Base-by-base conservation (phyloP, 2,888 invertebrate genomes). In the Chrysolina haemoptera region DNA sequence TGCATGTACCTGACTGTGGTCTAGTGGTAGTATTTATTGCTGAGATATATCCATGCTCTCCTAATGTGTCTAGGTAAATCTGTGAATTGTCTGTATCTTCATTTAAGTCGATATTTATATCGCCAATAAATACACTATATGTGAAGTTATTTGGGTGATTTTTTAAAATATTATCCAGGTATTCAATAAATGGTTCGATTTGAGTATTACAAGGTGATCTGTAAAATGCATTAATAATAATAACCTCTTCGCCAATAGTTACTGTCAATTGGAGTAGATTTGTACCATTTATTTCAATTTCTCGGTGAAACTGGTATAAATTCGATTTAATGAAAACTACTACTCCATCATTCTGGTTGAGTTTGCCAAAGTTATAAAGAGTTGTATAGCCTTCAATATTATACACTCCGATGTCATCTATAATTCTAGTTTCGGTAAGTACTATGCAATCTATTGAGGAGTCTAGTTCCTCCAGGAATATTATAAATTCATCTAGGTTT, bases 1-100 rank as follows among this genome's bases (percentile, higher is more conserved):
- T 4, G 41, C 63, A 63, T 14, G 63, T 63, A n/a, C 20, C 63
- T 41, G 63, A 63, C n/a, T 62, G n/a, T 35, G 62, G 62, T 62
- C 62, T 62, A 12, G 62, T 62, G 16, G 16, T 62, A 16, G 62
- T 62, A 11, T 62, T 62, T 10, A 62, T 62, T 9, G 35, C 40
- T 10, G 62, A 62, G 2, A 8, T 14, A 35, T n/a, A 62, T n/a
- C 62, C 35, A 62, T 62, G 35, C 16, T 62, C 62, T 10, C 62
- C 62, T 62, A 62, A 35, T 35, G 16, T 10, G 16, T 12, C 16
- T 10, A 27, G 12, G 62, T 62, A 62, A 14, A n/a, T 35, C 40
- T 62, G 62, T 27, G 35, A 12, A 35, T 62, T 16, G 27, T 62
- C 62, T 27, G 62, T n/a, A 35, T 62, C 16, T 35, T 22, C 35